These are phyloP conservation scores for Phyllopteryx taeniolatus DNA, from an alignment of 2,113 vertebrate species.

Conservation along the genomic window DNA sequence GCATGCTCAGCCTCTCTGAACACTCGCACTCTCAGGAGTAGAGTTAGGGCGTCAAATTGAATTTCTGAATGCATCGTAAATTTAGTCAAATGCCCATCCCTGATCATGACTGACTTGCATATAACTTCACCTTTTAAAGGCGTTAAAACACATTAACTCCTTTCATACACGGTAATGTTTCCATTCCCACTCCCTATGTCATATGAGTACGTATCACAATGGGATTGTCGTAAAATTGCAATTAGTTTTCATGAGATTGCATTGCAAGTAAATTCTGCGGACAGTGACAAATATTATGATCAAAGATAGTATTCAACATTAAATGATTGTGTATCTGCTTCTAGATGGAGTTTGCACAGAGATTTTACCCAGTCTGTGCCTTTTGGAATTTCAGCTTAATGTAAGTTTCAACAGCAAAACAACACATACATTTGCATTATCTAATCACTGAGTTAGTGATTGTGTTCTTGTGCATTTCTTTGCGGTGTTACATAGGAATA, in stretches of 20 bases:
- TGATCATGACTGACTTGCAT: background rate
- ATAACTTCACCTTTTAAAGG: background rate
- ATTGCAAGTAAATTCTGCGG: background rate
- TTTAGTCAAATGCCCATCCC: background rate
- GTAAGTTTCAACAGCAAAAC: slow-evolving; percentile 61
- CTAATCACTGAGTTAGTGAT: background rate
- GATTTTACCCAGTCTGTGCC: slow-evolving; percentile 62
- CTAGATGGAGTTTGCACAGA: slow-evolving; percentile 60
- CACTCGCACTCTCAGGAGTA: too few relatives aligned
- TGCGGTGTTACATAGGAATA: slow-evolving; percentile 41
- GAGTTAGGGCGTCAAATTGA: too few relatives aligned
- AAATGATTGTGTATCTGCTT: slow-evolving; percentile 41
- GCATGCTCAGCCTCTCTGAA: too few relatives aligned
- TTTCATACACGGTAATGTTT: too few relatives aligned
- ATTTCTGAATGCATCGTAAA: too few relatives aligned
- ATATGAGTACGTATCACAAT: background rate
- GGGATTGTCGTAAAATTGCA: background rate
- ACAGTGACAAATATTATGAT: background rate
- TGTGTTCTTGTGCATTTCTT: slow-evolving; percentile 24
- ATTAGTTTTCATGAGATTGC: background rate
- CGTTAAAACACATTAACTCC: background rate
- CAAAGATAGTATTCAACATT: background rate
- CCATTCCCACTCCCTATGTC: background rate
- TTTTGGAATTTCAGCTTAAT: slow-evolving; percentile 76
- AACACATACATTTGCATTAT: too few relatives aligned